Conservation (phyloP, 2,888 invertebrate genomes). For the Tachina fera region DNA sequence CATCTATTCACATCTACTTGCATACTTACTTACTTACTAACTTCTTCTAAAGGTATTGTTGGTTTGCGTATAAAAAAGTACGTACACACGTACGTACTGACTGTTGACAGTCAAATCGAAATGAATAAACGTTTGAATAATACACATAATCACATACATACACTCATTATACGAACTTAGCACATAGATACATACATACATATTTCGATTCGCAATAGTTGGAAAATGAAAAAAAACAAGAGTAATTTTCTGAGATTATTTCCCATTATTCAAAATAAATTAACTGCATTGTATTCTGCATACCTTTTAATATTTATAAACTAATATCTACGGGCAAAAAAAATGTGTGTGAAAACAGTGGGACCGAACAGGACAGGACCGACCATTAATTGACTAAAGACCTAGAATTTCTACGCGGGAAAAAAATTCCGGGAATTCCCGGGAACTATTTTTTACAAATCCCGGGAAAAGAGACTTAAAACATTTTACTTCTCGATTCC, state of each 20-base stretch:
- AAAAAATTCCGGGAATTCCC: too few species aligned
- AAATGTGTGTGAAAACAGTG: constrained; percentile 20
- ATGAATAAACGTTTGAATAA: constrained; percentile 16
- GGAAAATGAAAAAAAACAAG: constrained; percentile 33
- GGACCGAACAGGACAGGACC: neutral
- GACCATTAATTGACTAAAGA: too few species aligned
- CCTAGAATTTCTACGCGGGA: too few species aligned
- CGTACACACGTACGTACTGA: neutral
- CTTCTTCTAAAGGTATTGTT: constrained; percentile 6
- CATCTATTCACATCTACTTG: constrained; percentile 49
- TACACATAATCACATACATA: neutral
- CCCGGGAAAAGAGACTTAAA: too few species aligned
- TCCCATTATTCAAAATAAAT: constrained; percentile 69
- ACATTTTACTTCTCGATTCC: too few species aligned
- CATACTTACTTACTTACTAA: neutral
- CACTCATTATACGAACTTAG: neutral
- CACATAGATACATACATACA: constrained; percentile 32
- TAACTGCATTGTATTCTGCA: constrained; percentile 46
- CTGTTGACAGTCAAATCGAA: neutral
- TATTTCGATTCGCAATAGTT: constrained; percentile 64
- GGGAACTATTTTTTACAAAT: too few species aligned
- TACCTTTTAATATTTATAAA: constrained; percentile 16
- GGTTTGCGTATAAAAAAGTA: neutral
- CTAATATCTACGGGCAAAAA: neutral
- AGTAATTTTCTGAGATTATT: constrained; percentile 69